Percentiles rank a stretch among this genome's conserved stretches.
Conservation (phyloP, 2,888 invertebrate genomes). For the Eupsilia transversa region DNA sequence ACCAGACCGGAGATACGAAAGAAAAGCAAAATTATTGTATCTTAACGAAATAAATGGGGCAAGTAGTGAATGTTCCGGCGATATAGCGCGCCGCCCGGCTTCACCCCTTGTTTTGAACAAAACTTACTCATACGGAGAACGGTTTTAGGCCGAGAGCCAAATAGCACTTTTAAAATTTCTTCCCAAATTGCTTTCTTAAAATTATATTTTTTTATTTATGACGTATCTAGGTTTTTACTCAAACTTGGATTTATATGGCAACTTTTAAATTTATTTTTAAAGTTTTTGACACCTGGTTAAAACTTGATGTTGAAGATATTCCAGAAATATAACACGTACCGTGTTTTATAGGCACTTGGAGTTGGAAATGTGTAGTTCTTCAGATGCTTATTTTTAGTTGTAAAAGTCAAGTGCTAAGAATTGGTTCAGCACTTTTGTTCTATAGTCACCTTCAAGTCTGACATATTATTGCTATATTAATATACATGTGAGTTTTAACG, state of each 20-base stretch:
- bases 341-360: conserved; percentile 42
- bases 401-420: conserved; percentile 43
- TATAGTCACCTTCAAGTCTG: conserved; percentile 13
- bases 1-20: conserved; percentile 67
- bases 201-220: conserved; percentile 52
- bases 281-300: conserved; percentile 63
- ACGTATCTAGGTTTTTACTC: conserved; percentile 42
- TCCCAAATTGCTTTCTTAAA: conserved; percentile 50
- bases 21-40: conserved; percentile 76
- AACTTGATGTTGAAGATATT: conserved; percentile 58
- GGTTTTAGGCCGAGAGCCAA: conserved; percentile 72
- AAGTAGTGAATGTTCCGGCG: conserved; percentile 71
- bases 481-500: conserved; percentile 4
- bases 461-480: conserved; percentile 14
- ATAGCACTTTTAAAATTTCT: conserved; percentile 56
- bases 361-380: conserved; percentile 31
- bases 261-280: conserved; percentile 60
- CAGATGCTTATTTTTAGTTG: conserved; percentile 36
- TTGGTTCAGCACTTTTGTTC: conserved; percentile 24
- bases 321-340: conserved; percentile 56
- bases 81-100: conserved; percentile 68
- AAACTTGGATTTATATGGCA: conserved; percentile 57
- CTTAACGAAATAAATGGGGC: conserved; percentile 82
- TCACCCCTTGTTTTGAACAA: conserved; percentile 72
- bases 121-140: conserved; percentile 72